phyloP scores from a whole-genome alignment of 2,113 vertebrate genomes.

The Pelobates fuscus region DNA sequence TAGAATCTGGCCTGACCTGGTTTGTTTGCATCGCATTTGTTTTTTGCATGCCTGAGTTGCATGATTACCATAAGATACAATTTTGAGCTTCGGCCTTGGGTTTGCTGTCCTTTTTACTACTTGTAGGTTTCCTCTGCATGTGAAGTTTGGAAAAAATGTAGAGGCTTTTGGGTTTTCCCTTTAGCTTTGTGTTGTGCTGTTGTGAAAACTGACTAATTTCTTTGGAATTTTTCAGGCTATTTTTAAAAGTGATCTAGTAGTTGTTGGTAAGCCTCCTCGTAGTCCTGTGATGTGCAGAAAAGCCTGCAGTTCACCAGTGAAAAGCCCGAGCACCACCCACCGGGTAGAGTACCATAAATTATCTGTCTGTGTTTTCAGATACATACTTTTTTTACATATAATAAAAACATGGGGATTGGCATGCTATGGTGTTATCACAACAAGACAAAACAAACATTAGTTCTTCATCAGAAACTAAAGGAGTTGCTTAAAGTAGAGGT shows the following conservation, averaged over 20 bases:
- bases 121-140: neutral
- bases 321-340: constrained; percentile 77
- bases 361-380: neutral
- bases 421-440: no score
- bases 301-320: constrained; percentile 78
- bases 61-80: neutral
- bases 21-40: neutral
- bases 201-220: constrained; percentile 62
- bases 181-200: neutral
- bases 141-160: neutral
- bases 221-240: constrained; percentile 81
- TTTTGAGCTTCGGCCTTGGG: neutral
- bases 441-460: no score
- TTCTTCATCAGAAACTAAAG: no score
- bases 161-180: no score
- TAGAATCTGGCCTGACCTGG: neutral
- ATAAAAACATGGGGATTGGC: no score
- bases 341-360: constrained; percentile 83
- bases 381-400: neutral
- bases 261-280: constrained; percentile 93
- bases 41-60: neutral
- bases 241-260: constrained; percentile 78
- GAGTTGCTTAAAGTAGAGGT: no score
- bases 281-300: constrained; percentile 89
- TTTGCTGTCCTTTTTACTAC: neutral